Evolutionary conservation across 2,113 vertebrate species (phyloP).

Genomic region (Regulus satrapa): DNA sequence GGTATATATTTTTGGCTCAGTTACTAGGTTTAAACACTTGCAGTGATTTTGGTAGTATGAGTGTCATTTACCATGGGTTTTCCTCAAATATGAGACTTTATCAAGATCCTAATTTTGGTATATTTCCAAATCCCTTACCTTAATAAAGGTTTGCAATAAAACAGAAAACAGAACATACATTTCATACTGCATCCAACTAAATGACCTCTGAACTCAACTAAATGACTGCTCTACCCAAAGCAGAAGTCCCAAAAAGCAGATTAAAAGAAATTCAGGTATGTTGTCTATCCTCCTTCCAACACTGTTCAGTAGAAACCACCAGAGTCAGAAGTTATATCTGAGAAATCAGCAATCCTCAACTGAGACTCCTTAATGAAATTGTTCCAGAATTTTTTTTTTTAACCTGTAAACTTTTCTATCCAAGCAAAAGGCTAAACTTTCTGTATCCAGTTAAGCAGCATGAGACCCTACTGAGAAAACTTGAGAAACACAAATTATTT

Average conservation of each 20-base stretch:
- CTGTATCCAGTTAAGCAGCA: background rate
- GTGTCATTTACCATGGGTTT: background rate
- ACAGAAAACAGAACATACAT: rapidly evolving
- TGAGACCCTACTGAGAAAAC: rapidly evolving
- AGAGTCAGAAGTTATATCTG: background rate
- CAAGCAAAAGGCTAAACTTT: background rate
- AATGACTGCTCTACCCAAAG: background rate
- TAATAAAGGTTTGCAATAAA: background rate
- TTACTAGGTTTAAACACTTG: background rate
- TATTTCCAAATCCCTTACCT: background rate
- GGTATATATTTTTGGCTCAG: background rate
- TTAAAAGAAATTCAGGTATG: background rate
- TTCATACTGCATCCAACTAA: background rate
- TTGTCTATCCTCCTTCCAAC: background rate
- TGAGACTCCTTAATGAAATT: background rate
- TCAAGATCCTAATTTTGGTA: background rate
- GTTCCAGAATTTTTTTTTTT: background rate
- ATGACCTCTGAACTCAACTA: background rate
- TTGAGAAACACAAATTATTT: background rate
- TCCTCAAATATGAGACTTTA: background rate
- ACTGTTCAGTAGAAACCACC: background rate
- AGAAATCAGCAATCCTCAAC: background rate
- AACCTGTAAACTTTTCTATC: background rate
- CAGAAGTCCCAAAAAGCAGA: background rate
- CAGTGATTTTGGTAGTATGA: background rate